Percentiles rank a stretch among this genome's conserved stretches.
Evolutionary conservation across 2,888 invertebrate species (phyloP).

Genomic region (Acrobasis suavella): DNA sequence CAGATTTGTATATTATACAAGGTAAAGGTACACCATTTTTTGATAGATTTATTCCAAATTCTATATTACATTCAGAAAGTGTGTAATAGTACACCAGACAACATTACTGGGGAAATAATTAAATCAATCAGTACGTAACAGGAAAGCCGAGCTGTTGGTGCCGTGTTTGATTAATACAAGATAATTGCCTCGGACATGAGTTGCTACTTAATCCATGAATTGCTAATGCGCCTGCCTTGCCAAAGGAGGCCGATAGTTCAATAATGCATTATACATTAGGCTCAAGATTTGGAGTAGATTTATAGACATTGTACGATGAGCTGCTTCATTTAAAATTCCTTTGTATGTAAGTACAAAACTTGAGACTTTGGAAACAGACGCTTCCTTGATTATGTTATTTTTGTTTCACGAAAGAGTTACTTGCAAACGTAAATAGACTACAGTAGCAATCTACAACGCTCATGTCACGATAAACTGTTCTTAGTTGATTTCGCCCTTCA

Average conservation of each 20-base stretch:
- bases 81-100: not conserved
- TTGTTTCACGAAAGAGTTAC: too few relatives aligned
- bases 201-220: conserved; percentile 46
- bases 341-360: not conserved
- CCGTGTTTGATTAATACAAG: conserved; percentile 47
- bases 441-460: too few relatives aligned
- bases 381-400: not conserved
- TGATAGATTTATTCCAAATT: too few relatives aligned
- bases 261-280: conserved; percentile 27
- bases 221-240: conserved; percentile 36
- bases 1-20: too few relatives aligned
- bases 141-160: conserved; percentile 31
- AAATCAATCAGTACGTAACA: conserved; percentile 5
- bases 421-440: too few relatives aligned
- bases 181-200: conserved; percentile 47
- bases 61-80: not conserved
- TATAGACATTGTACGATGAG: conserved; percentile 4
- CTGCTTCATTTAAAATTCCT: not conserved
- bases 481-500: too few relatives aligned
- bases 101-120: not conserved
- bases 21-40: too few relatives aligned
- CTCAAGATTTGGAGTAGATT: conserved; percentile 11
- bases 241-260: conserved; percentile 26
- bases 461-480: too few relatives aligned
- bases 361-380: not conserved